Base-by-base conservation (phyloP, 2,797 vertebrate genomes). In the Tolypeutes matacus region DNA sequence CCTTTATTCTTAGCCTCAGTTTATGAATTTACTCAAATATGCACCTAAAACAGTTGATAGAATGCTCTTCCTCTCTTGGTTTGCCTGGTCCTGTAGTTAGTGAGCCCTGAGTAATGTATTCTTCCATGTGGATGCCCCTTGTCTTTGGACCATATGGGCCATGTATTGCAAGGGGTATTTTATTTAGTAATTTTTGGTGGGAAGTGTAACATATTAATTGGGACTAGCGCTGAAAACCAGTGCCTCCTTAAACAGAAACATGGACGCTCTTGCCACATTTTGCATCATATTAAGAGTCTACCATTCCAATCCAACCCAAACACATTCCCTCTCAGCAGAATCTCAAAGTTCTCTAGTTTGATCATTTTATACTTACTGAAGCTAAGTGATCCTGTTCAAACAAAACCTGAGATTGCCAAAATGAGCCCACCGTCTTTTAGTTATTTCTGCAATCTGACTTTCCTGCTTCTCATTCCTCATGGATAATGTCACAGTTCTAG, bases 111-210 rank as follows among this genome's bases (percentile, higher is more conserved):
- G 9, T 15, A 64, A 56, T n/a, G 11, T 51, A 2, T 53, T 51
- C 25, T 83, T 69, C 29, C 12, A 27, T 2, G 9, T 62, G 39
- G 15, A 23, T 76, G 56, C 15, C 62, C 75, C 72, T 9, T 39
- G 25, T 85, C 60, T 85, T 58, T 1, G 3, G 17, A 21, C 17
- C 3, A 51, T 76, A 34, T 65, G 76, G 42, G 17, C 20, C 34
- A 56, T 5, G 7, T 69, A 2, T 56, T 31, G 5, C 64, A 58
- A 80, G 15, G 5, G 11, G 13, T 56, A 20, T 89, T 93, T 84
- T 46, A n/a, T 84, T 92, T 29, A 67, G 64, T 82, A 77, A 88
- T 18, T 85, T 89, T 89, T 62, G 76, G 21, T 62, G 25, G 53
- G 29, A 83, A 73, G 14, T 78, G 9, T 60, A 67, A 75, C 29